Evolutionary conservation across 2,797 vertebrate genomes (phyloP).

Genomic region (Odontamblyopus lacepedii): DNA sequence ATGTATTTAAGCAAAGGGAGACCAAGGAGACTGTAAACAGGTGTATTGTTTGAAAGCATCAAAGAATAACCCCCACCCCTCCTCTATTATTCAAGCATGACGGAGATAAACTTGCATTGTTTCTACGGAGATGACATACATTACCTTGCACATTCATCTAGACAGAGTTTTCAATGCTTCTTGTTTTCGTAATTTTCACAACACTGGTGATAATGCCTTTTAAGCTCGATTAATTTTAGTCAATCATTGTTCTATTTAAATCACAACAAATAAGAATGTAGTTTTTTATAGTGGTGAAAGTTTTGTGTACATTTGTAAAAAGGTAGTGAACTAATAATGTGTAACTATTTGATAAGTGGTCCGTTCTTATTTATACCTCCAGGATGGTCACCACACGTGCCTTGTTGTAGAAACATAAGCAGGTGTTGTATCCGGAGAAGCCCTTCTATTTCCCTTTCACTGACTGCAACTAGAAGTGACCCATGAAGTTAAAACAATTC

Average conservation of each 20-base stretch:
- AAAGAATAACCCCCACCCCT: slow-evolving; percentile 41
- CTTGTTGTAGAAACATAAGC: slow-evolving; percentile 71
- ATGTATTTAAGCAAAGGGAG: slow-evolving; percentile 75
- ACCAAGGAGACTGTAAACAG: slow-evolving; percentile 74
- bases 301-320: slow-evolving; percentile 65
- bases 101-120: slow-evolving; percentile 65
- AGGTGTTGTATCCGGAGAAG: slow-evolving; percentile 73
- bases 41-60: slow-evolving; percentile 74
- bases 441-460: slow-evolving; percentile 51
- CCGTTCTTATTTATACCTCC: slow-evolving; percentile 77
- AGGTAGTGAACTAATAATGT: slow-evolving; percentile 57
- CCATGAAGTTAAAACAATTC: slow-evolving; percentile 23
- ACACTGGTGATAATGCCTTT: background rate
- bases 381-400: slow-evolving; percentile 76
- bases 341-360: slow-evolving; percentile 35
- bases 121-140: slow-evolving; percentile 43
- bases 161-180: slow-evolving; percentile 29
- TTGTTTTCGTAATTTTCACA: slow-evolving; percentile 2
- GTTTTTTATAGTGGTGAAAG: slow-evolving; percentile 49
- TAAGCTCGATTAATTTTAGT: background rate
- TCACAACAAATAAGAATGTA: slow-evolving; percentile 63
- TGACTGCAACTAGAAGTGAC: slow-evolving; percentile 34
- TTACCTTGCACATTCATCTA: slow-evolving; percentile 64
- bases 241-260: slow-evolving; percentile 51
- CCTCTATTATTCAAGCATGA: slow-evolving; percentile 39